Evolutionary conservation across 2,113 vertebrate genomes (phyloP).

Genomic region (Plecturocebus donacophilus): DNA sequence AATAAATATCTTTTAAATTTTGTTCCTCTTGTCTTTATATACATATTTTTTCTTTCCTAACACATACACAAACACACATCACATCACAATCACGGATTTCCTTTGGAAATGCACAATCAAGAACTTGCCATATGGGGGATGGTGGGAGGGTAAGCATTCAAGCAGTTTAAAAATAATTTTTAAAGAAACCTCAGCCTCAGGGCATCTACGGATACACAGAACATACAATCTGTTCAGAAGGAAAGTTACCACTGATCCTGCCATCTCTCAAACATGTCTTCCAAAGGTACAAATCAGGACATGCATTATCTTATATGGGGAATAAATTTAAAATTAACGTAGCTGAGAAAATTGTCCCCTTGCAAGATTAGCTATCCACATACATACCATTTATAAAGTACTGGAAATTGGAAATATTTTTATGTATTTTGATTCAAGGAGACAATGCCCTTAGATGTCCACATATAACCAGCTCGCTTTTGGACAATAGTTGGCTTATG

Average conservation of each 20-base stretch:
- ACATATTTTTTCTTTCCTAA: not conserved
- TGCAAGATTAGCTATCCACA: not conserved
- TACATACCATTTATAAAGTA: not conserved
- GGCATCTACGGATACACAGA: constrained; percentile 14
- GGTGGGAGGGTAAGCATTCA: constrained; percentile 39
- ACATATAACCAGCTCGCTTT: not conserved
- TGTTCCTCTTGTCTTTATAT: not conserved
- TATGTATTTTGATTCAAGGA: not conserved
- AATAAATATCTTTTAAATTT: constrained; percentile 11
- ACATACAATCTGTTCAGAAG: constrained; percentile 25
- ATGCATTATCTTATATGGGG: not conserved
- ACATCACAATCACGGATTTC: not conserved
- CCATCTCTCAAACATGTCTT: not conserved
- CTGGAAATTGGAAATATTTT: not conserved
- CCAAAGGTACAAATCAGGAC: not conserved
- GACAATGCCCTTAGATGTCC: not conserved
- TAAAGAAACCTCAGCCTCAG: constrained; percentile 38
- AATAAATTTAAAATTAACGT: constrained; percentile 30
- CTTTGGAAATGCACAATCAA: constrained; percentile 12
- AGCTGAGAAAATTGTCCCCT: not conserved
- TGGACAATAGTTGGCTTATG: not conserved
- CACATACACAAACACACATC: constrained; percentile 11
- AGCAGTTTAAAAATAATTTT: constrained; percentile 61
- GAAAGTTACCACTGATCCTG: not conserved
- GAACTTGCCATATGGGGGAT: not conserved